Evolutionary conservation across 2,888 invertebrate species (phyloP), one percentile per base, ranked within the genome.

Genomic region (Calameuta idolon): DNA sequence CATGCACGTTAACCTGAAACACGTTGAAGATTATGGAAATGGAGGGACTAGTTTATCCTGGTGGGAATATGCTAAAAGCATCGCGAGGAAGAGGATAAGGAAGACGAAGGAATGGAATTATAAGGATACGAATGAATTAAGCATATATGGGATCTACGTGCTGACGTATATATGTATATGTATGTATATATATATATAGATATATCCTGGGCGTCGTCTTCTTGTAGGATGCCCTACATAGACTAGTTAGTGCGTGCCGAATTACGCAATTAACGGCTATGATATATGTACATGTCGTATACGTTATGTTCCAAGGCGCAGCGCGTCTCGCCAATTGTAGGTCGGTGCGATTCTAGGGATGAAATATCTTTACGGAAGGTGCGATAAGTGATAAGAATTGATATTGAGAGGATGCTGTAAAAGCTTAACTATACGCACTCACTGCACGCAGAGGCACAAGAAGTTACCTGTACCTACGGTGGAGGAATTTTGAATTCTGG

Each of bases 251-350:
- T 34, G 71, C 71, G 71, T 34, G 34, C 33, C 71, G 71, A 71
- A 34, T 71, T 33, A 71, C 71, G 71, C 71, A 71, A 71, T 71
- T 71, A 71, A 71, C 71, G 55, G 55, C 55, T 55, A 55, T 55
- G 55, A 55, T 55, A 55, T 55, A 55, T 23, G 23, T 55, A 55
- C 55, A 55, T 55, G 23, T 55, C 55, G 23, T 55, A 55, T 55
- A 55, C 23, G 55, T 55, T 55, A 23, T 23, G 23, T 55, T 55
- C 23, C 55, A 55, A 55, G 55, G 55, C 9, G 55, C 55, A 55
- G 55, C 55, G 55, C 23, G 55, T 23, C 23, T 55, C 23, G 2
- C 55, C 55, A 55, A 9, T 55, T 55, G 23, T 55, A 55, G 55
- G 23, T 55, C 55, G 55, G 55, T 55, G 23, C 23, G 23, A 55